Conservation (phyloP, 2,888 invertebrate genomes). For the Cheilosia vernalis region DNA sequence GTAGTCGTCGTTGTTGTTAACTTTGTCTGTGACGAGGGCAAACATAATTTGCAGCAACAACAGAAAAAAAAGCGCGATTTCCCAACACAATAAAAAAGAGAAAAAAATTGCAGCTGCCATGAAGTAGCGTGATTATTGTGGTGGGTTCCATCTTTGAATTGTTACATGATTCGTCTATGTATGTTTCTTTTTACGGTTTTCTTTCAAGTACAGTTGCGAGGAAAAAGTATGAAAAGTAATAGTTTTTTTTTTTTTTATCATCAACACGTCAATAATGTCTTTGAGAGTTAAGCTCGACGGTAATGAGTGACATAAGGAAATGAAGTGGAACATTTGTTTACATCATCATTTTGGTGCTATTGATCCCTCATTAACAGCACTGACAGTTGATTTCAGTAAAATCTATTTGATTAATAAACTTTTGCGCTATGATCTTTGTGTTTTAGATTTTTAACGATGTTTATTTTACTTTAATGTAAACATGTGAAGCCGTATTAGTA, state of each 20-base stretch:
- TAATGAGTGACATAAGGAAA: neutral
- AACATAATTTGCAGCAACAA: neutral
- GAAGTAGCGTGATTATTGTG: constrained; percentile 24
- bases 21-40: neutral
- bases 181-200: constrained; percentile 1
- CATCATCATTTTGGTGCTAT: neutral
- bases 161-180: constrained; percentile 11
- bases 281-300: neutral
- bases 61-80: constrained; percentile 26
- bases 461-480: too few species aligned
- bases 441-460: too few species aligned
- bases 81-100: constrained; percentile 5
- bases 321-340: neutral
- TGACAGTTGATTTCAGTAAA: neutral
- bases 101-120: constrained; percentile 36
- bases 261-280: neutral
- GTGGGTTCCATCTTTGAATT: constrained; percentile 36
- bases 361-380: neutral
- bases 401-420: too few species aligned
- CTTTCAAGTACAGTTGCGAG: constrained; percentile 14
- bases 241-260: neutral
- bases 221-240: neutral
- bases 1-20: neutral
- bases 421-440: too few species aligned
- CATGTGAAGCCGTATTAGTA: too few species aligned